Evolutionary conservation across 2,113 vertebrate genomes (phyloP), one percentile per base, ranked within the genome.

Genomic region (Neolamprologus fasciatus): DNA sequence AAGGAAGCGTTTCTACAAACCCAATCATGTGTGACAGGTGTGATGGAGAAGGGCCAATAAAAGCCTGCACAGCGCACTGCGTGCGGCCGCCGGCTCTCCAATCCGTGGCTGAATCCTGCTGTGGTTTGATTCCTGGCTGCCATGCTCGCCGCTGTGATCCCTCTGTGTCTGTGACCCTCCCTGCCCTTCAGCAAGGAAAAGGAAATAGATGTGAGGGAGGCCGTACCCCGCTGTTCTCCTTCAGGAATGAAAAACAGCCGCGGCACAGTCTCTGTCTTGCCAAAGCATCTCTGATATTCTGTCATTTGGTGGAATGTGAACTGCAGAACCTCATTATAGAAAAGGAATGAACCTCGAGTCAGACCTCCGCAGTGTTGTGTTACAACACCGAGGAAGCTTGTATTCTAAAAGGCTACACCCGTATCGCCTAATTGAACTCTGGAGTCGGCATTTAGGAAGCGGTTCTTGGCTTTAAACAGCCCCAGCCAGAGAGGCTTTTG

Each of bases 31-130:
- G 89, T 95, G 95, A 94, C 95, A 95, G 95, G 93, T 94, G 93
- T 95, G 95, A 95, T 95, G 95, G 95, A 95, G 92, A 93, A 91
- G 86, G 90, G 95, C 95, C 95, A 95, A 95, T 95, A 95, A 95
- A 93, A 93, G 91, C 89, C 91, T n/a, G 89, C 87, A 16, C 84
- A 11, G 85, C 1, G 84, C 94, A 8, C 94, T 2, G 87, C 87
- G 33, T 91, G 93, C 82, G 23, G 89, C 91, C 89, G 37, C 58
- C 47, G 87, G 93, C 91, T 92, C 91, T 91, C 92, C 93, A 91
- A 91, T 91, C 90, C 33, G 33, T 42, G 86, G 81, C 86, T 21
- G 89, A 80, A 23, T 80, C 93, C 94, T 82, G 94, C 93, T 91
- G 94, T n/a, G 93, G 93, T 94, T 93, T 93, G 95, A 92, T 90